These are phyloP conservation scores for Lobophora halterata DNA, from an alignment of 2,888 invertebrate species.

Conservation along the genomic window DNA sequence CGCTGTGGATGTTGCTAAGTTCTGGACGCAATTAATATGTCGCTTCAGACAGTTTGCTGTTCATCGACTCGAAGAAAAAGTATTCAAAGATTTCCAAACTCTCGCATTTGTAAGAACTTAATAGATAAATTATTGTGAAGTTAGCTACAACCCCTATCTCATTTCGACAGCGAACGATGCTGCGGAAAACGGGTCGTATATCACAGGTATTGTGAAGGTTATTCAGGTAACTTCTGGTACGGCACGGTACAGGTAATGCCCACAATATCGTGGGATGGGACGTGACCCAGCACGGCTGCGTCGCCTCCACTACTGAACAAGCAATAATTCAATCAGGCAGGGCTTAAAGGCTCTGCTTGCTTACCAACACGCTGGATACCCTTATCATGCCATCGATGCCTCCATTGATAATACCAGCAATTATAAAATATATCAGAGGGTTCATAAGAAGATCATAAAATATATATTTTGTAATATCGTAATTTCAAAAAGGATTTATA, in stretches of 20 bases:
- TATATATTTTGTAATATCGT: no score
- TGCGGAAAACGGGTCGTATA: conserved; percentile 26
- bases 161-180: conserved; percentile 29
- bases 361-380: conserved; percentile 61
- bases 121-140: conserved; percentile 21
- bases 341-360: conserved; percentile 66
- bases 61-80: no score
- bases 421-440: background rate
- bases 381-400: conserved; percentile 46
- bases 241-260: conserved; percentile 28
- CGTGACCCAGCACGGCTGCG: conserved; percentile 49
- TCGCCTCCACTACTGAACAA: conserved; percentile 56
- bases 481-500: no score
- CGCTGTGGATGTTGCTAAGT: no score
- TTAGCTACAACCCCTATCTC: conserved; percentile 26
- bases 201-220: conserved; percentile 26
- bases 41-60: no score
- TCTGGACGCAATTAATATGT: background rate
- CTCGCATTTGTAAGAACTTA: conserved; percentile 10
- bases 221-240: conserved; percentile 19
- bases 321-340: conserved; percentile 76
- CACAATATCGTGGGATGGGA: conserved; percentile 50
- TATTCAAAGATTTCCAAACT: conserved; percentile 13
- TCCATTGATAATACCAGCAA: background rate
- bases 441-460: no score